A percentile compares a stretch with the other conserved stretches of the same genome.
Evolutionary conservation across 2,888 invertebrate genomes (phyloP).

Genomic region (Lasioglossum zephyrum): DNA sequence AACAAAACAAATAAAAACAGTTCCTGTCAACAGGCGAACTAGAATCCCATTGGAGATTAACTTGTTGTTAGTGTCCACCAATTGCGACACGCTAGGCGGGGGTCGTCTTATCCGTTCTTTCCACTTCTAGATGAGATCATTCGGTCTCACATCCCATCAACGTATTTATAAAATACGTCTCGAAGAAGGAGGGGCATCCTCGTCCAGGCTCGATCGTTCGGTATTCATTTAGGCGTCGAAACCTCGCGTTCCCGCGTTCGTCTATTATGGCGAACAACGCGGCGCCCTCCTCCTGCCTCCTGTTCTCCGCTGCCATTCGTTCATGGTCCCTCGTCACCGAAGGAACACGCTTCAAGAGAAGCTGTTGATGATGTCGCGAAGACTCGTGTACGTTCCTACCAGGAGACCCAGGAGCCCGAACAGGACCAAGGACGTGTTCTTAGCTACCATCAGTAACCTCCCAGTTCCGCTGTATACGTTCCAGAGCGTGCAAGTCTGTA

Average conservation of each 20-base stretch:
- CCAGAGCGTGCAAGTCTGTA: conserved; percentile 94
- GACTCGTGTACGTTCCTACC: conserved; percentile 89
- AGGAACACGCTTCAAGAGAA: conserved; percentile 83
- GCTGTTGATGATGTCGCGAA: conserved; percentile 87
- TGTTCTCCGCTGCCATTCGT: not conserved
- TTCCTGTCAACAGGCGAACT: conserved; percentile 20
- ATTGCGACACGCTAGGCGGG: conserved; percentile 16
- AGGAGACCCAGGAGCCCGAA: conserved; percentile 89
- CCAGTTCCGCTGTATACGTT: conserved; percentile 86
- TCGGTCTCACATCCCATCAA: conserved; percentile 22
- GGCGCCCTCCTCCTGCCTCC: not conserved
- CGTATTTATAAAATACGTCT: conserved; percentile 43
- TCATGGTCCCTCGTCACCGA: not conserved
- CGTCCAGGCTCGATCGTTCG: conserved; percentile 34
- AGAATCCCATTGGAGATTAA: not conserved
- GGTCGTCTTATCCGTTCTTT: not conserved
- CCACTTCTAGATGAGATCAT: conserved; percentile 9
- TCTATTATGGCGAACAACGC: conserved; percentile 14
- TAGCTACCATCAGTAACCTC: conserved; percentile 86
- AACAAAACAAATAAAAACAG: conserved; percentile 17
- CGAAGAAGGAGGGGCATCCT: conserved; percentile 21
- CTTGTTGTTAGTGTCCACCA: not conserved
- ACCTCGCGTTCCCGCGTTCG: conserved; percentile 36
- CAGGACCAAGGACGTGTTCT: conserved; percentile 87
- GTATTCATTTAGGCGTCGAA: conserved; percentile 31